Conservation (phyloP, 2,797 vertebrate species). For the Saxicola maurus region DNA sequence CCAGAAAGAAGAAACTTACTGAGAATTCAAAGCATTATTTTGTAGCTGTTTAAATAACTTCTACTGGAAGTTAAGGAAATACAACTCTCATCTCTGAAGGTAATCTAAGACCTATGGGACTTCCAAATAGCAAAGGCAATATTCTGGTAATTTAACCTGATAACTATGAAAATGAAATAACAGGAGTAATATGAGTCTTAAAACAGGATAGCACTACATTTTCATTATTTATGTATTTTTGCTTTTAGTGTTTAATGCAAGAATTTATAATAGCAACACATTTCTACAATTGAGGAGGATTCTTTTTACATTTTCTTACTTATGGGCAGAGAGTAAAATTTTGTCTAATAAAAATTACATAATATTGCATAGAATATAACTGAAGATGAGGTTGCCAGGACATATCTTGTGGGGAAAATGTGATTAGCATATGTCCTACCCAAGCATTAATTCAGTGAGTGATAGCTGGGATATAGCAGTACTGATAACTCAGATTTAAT, state of each 20-base stretch:
- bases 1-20: neutral
- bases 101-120: neutral
- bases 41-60: neutral
- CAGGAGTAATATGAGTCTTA: neutral
- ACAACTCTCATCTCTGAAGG: neutral
- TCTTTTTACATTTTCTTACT: neutral
- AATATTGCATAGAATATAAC: neutral
- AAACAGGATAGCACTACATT: neutral
- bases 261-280: neutral
- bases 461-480: neutral
- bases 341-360: neutral
- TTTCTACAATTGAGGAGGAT: neutral
- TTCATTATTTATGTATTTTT: neutral
- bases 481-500: neutral
- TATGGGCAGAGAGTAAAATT: neutral
- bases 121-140: neutral
- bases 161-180: neutral
- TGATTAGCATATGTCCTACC: neutral
- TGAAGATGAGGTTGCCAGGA: neutral
- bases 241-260: neutral
- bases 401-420: neutral
- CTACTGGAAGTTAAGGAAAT: neutral
- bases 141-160: neutral
- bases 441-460: rapidly evolving
- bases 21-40: neutral